Evolutionary conservation across 2,797 vertebrate genomes (phyloP).

Genomic region (Myotis planiceps): DNA sequence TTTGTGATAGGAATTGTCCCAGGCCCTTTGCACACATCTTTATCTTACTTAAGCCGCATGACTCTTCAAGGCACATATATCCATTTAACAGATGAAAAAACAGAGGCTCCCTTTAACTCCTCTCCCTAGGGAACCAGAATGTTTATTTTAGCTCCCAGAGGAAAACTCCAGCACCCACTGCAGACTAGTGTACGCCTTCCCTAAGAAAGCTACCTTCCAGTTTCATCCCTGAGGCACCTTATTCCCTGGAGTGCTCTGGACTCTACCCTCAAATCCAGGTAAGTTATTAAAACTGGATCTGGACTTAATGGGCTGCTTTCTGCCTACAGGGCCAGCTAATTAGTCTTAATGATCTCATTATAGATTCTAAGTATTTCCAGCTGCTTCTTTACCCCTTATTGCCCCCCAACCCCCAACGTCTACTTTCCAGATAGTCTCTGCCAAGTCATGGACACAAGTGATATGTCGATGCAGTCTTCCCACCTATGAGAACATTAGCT

Average conservation of each 20-base stretch:
- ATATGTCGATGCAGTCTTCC: neutral
- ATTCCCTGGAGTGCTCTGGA: constrained; percentile 54
- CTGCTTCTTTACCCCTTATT: constrained; percentile 74
- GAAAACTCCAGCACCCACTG: neutral
- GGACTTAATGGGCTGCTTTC: constrained; percentile 78
- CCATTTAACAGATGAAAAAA: constrained; percentile 62
- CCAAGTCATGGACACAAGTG: constrained; percentile 66
- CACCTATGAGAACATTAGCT: constrained; percentile 3
- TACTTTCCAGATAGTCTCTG: constrained; percentile 60
- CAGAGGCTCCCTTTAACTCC: constrained; percentile 14
- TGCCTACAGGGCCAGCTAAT: constrained; percentile 81
- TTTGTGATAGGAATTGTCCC: neutral
- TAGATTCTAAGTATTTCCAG: constrained; percentile 79
- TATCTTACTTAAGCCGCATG: neutral
- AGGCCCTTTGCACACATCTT: neutral
- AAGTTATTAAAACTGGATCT: constrained; percentile 77
- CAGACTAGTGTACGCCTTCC: neutral
- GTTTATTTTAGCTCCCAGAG: constrained; percentile 3
- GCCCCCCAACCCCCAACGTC: neutral
- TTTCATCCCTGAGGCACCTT: constrained; percentile 1
- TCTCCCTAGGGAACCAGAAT: neutral
- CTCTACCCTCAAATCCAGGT: constrained; percentile 72
- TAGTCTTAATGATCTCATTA: constrained; percentile 84
- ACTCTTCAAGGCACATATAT: neutral
- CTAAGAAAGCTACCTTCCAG: neutral